Percentiles rank a stretch among this genome's conserved stretches.
phyloP scores from a whole-genome alignment of 2,888 invertebrate species.

The Shargacucullia verbasci region DNA sequence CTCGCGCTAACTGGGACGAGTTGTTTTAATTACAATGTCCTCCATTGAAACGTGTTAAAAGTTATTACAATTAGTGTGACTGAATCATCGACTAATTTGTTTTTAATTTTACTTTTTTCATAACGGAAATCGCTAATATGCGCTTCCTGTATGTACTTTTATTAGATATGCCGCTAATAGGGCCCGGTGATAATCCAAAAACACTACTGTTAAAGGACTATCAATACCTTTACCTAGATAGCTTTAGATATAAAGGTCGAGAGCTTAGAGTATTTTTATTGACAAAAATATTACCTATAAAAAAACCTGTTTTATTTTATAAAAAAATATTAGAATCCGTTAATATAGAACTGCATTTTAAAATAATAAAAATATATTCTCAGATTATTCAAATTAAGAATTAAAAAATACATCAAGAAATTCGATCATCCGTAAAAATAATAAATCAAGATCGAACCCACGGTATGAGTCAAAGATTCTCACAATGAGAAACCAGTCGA shows the following conservation, averaged over 20 bases:
- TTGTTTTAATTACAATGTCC: slow-evolving; percentile 63
- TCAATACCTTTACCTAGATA: too few species aligned
- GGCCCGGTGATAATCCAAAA: slow-evolving; percentile 19
- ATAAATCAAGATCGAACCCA: slow-evolving; percentile 68
- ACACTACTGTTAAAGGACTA: slow-evolving; percentile 5
- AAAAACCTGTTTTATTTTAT: too few species aligned
- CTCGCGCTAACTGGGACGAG: slow-evolving; percentile 39
- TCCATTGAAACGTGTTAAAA: slow-evolving; percentile 61
- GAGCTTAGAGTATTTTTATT: too few species aligned
- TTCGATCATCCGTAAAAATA: slow-evolving; percentile 73
- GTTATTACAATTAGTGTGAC: slow-evolving; percentile 56
- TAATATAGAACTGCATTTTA: background rate
- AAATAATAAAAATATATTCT: slow-evolving; percentile 32
- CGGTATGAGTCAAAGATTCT: slow-evolving; percentile 67
- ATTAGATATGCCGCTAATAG: slow-evolving; percentile 49
- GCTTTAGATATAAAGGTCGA: too few species aligned
- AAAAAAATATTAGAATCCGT: too few species aligned
- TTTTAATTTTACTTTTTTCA: slow-evolving; percentile 62
- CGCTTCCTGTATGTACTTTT: slow-evolving; percentile 64
- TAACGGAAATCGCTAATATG: slow-evolving; percentile 69
- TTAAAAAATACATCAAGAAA: slow-evolving; percentile 57
- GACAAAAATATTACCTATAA: too few species aligned
- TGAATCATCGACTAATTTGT: slow-evolving; percentile 61
- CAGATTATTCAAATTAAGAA: slow-evolving; percentile 48
- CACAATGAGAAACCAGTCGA: slow-evolving; percentile 70